Percentiles rank a stretch among this genome's conserved stretches.
phyloP scores from a whole-genome alignment of 2,888 invertebrate genomes.

The Athetis lepigone region DNA sequence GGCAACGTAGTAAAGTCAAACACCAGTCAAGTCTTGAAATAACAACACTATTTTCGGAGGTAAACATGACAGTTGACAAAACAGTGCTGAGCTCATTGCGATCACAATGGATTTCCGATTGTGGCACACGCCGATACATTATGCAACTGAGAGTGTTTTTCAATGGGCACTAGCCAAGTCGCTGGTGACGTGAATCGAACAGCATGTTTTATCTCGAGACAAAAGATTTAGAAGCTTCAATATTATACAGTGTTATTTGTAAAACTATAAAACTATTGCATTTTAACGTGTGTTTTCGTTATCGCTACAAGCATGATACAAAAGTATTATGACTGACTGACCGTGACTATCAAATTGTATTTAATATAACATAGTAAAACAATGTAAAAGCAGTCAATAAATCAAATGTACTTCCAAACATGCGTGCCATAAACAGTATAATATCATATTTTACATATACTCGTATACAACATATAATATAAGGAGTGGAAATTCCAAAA shows the following conservation, averaged over 20 bases:
- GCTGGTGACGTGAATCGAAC: slow-evolving; percentile 42
- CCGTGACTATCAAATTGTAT: slow-evolving; percentile 21
- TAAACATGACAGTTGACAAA: slow-evolving; percentile 61
- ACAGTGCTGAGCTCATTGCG: slow-evolving; percentile 56
- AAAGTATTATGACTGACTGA: no score
- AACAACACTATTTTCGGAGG: slow-evolving; percentile 46
- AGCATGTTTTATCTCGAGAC: slow-evolving; percentile 34
- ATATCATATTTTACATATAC: no score
- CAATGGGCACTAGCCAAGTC: slow-evolving; percentile 65
- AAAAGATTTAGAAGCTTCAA: slow-evolving; percentile 13
- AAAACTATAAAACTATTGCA: slow-evolving; percentile 21
- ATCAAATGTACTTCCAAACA: not conserved
- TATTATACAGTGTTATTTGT: slow-evolving; percentile 2
- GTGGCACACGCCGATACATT: slow-evolving; percentile 60
- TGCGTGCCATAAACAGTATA: not conserved
- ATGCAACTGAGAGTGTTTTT: slow-evolving; percentile 64
- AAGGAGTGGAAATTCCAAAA: no score
- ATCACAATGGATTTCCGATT: slow-evolving; percentile 68
- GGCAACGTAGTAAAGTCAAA: slow-evolving; percentile 38
- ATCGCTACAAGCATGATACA: not conserved
- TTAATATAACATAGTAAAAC: slow-evolving; percentile 13
- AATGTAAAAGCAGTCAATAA: slow-evolving; percentile 9
- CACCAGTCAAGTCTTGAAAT: slow-evolving; percentile 34
- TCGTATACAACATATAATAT: no score
- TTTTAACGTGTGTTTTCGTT: slow-evolving; percentile 22